Percentiles rank a stretch among this genome's conserved stretches.
Conservation (phyloP, 92 coral and sea anemone genomes). For the Meandrina meandrites region DNA sequence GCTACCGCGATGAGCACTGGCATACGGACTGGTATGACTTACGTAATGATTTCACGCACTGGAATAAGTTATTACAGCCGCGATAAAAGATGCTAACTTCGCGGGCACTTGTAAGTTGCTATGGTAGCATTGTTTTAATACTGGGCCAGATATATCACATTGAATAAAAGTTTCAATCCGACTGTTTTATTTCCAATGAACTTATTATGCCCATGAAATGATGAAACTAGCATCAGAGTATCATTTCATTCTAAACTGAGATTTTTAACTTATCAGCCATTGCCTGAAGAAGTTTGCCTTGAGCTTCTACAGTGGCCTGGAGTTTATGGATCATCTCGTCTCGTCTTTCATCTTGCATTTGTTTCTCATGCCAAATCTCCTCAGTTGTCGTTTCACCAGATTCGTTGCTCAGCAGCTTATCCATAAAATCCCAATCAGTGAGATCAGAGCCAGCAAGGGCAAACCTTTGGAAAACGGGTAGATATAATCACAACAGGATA, state of each 20-base stretch:
- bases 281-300: slow-evolving; percentile 62
- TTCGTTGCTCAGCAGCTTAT: slow-evolving; percentile 16
- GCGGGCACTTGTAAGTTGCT: too few relatives aligned
- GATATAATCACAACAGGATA: background rate
- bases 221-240: too few relatives aligned
- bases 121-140: too few relatives aligned
- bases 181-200: too few relatives aligned
- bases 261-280: slow-evolving; percentile 53
- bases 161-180: too few relatives aligned
- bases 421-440: slow-evolving; percentile 22
- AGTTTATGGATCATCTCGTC: slow-evolving; percentile 9
- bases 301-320: slow-evolving; percentile 61
- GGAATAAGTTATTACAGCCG: too few relatives aligned
- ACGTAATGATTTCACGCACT: too few relatives aligned
- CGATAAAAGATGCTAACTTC: too few relatives aligned
- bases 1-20: too few relatives aligned
- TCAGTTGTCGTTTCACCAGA: background rate
- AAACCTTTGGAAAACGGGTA: background rate
- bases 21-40: too few relatives aligned
- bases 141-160: too few relatives aligned
- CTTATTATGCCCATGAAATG: too few relatives aligned
- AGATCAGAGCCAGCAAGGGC: slow-evolving; percentile 20
- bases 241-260: background rate
- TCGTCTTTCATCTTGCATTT: background rate
- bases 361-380: background rate